phyloP scores from a whole-genome alignment of 2,113 vertebrate genomes.

The Leiothrix lutea region DNA sequence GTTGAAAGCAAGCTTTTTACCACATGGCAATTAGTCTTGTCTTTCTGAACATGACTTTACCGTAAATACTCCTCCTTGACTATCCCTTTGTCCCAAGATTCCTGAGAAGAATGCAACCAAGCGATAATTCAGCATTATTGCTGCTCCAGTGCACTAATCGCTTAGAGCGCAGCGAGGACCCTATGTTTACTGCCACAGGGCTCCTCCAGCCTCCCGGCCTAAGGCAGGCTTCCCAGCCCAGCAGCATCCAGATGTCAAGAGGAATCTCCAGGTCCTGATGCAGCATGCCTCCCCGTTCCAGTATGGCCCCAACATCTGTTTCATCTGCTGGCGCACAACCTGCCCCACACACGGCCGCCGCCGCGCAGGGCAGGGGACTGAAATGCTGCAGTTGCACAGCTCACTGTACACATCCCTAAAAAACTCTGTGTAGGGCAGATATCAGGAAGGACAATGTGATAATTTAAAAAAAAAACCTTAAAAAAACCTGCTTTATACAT shows the following conservation, averaged over 20 bases:
- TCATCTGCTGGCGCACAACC: slow-evolving; percentile 89
- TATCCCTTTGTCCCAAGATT: slow-evolving; percentile 84
- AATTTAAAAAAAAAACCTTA: background rate
- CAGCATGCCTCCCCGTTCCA: slow-evolving; percentile 87
- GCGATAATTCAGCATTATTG: slow-evolving; percentile 90
- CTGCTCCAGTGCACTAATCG: slow-evolving; percentile 86
- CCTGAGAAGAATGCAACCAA: slow-evolving; percentile 84
- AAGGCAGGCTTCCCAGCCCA: slow-evolving; percentile 84
- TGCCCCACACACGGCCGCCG: slow-evolving; percentile 50
- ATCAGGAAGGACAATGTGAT: background rate
- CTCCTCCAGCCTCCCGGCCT: slow-evolving; percentile 88
- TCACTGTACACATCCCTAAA: background rate
- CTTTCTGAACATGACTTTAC: slow-evolving; percentile 76
- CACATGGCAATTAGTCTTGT: slow-evolving; percentile 73
- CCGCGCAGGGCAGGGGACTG: background rate
- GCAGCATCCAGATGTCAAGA: slow-evolving; percentile 95
- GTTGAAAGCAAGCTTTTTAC: slow-evolving; percentile 68
- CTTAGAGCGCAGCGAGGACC: slow-evolving; percentile 87
- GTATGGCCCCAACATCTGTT: slow-evolving; percentile 94
- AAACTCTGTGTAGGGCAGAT: background rate
- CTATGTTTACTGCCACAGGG: slow-evolving; percentile 85
- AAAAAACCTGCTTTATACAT: rapidly evolving
- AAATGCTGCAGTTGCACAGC: background rate
- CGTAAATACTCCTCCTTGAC: slow-evolving; percentile 76
- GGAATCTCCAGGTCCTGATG: slow-evolving; percentile 86